Evolutionary conservation across 2,113 vertebrate species (phyloP), one percentile per base, ranked within the genome.

Genomic region (Recurvirostra avosetta): DNA sequence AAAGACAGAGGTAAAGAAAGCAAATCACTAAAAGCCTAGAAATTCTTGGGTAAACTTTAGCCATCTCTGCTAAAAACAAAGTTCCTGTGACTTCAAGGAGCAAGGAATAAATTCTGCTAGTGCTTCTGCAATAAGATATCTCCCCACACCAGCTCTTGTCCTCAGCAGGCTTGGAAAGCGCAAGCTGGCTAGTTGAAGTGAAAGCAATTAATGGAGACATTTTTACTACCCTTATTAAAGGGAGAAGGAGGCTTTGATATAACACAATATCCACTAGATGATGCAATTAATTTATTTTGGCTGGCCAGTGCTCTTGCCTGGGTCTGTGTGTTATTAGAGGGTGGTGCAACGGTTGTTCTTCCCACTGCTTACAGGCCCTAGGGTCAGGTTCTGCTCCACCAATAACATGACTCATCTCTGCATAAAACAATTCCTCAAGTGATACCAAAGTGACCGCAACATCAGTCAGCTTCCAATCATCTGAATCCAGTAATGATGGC

Each of bases 201-300:
- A 94, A 96, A 95, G 53, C 71, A 95, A 93, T 93, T 92, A 95
- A 94, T 5, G 19, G 62, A 93, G 91, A 96, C 71, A 85, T 90
- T 97, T 96, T 97, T 94, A 85, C 85, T 92, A 38, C 58, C 36
- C 86, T 92, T 94, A 96, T 94, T 97, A 94, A 90, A 94, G 43
- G n/a, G 73, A 86, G 81, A 96, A 94, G 62, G 41, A 96, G 63
- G 41, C 76, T 95, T 97, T 97, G 95, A 97, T 95, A 96, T 79
- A 95, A 79, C 63, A 97, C 82, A 94, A 94, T 96, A 96, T 95
- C 95, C 96, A 96, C 71, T 84, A 93, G 83, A 95, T 97, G 90
- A 97, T 96, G 96, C 91, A 97, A 96, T 97, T 84, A 90, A 97
- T 97, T 97, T 97, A 91, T 95, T 96, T 97, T 97, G 97, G 96